phyloP scores from a whole-genome alignment of 2,888 invertebrate species.

The Leptinotarsa tumamoca region DNA sequence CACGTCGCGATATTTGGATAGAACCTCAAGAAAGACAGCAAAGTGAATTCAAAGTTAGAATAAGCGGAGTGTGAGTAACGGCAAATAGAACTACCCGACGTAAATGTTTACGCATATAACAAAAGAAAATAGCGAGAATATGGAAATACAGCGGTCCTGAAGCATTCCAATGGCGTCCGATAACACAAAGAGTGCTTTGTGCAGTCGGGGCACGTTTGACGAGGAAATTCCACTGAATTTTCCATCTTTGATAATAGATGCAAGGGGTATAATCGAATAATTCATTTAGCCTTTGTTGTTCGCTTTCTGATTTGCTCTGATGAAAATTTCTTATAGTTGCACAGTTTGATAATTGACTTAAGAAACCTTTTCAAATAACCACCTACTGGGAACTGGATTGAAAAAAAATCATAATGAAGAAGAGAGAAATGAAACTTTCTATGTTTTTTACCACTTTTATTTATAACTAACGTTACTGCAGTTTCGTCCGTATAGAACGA shows the following conservation, averaged over 20 bases:
- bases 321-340: conserved; percentile 19
- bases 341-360: not conserved
- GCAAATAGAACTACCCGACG: not conserved
- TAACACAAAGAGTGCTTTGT: conserved; percentile 24
- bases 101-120: conserved; percentile 29
- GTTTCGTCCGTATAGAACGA: too few relatives aligned
- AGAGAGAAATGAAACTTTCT: too few relatives aligned
- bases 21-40: not conserved
- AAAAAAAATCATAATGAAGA: too few relatives aligned
- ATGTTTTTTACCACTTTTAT: too few relatives aligned
- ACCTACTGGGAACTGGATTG: too few relatives aligned
- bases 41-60: not conserved
- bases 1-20: too few relatives aligned
- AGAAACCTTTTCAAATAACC: not conserved
- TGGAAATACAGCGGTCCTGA: conserved; percentile 22
- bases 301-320: conserved; percentile 12
- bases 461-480: too few relatives aligned
- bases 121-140: conserved; percentile 21
- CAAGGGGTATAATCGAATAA: conserved; percentile 24
- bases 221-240: conserved; percentile 30
- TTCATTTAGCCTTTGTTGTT: conserved; percentile 23
- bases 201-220: conserved; percentile 30
- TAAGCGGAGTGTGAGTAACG: not conserved
- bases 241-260: conserved; percentile 29
- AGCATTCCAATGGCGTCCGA: conserved; percentile 21